Conservation (phyloP, 2,113 vertebrate genomes). For the Speoplatyrhinus poulsoni region DNA sequence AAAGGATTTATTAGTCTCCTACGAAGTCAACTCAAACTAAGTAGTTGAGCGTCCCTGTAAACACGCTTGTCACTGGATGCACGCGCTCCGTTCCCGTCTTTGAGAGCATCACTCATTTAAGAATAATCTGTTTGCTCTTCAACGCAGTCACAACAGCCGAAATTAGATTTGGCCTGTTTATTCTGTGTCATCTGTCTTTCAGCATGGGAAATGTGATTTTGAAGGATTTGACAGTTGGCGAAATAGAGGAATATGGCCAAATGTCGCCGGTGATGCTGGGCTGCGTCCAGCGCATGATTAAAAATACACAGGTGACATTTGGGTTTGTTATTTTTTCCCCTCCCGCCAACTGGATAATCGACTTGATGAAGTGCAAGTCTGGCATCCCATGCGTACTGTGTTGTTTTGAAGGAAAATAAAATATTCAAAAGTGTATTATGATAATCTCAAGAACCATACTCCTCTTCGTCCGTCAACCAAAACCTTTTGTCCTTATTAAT, state of each 20-base stretch:
- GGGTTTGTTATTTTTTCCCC: not conserved
- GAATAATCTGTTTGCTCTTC: constrained; percentile 47
- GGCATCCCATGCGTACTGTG: too few relatives aligned
- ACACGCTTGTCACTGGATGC: too few relatives aligned
- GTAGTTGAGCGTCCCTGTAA: too few relatives aligned
- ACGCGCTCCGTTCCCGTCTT: too few relatives aligned
- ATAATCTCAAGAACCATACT: too few relatives aligned
- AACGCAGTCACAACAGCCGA: constrained; percentile 34
- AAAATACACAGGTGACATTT: not conserved
- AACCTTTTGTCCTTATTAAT: not conserved
- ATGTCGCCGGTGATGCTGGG: not conserved
- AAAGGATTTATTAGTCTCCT: too few relatives aligned
- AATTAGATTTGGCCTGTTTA: constrained; percentile 39
- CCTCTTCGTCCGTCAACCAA: not conserved
- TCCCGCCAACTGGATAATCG: too few relatives aligned
- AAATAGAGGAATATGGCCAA: not conserved
- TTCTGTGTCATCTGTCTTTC: constrained; percentile 23
- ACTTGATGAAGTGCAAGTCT: too few relatives aligned
- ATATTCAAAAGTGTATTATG: too few relatives aligned
- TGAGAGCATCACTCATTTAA: too few relatives aligned
- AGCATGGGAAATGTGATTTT: constrained; percentile 31
- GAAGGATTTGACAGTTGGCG: constrained; percentile 29
- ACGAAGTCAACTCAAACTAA: too few relatives aligned
- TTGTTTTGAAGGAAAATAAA: too few relatives aligned
- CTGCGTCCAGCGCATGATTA: not conserved